Evolutionary conservation across 2,113 vertebrate species (phyloP), one percentile per base, ranked within the genome.

Genomic region (Callorhinus ursinus): DNA sequence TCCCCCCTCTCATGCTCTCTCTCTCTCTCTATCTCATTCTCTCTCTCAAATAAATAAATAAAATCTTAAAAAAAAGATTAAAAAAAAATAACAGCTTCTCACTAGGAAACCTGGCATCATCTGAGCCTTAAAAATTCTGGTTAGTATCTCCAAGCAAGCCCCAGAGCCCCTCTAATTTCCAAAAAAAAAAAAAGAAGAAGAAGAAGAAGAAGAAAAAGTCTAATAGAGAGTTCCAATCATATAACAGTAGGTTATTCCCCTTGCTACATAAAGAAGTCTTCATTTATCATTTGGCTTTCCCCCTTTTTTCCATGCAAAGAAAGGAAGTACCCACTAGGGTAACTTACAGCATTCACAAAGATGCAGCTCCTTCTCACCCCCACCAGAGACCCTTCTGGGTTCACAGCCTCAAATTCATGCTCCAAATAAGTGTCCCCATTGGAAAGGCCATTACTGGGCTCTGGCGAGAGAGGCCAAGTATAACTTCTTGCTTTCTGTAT

Each of bases 401-500:
- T 83, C 76, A 83, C 8, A 81, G 88, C 16, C 33, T 88, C 88
- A 94, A 81, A 69, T n/a, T 46, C 31, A 49, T 13, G 7, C 57
- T 91, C 65, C 83, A 92, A 80, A 63, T n/a, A 86, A 83, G 16
- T 18, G 10, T 9, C 19, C 36, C 31, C 31, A 19, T 33, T 53
- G 33, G 59, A 63, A 81, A 91, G 36, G 57, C 46, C 76, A 5
- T 69, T 80, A 69, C 31, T 95, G 7, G 24, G 33, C 12, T 87
- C 79, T 61, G 4, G 19, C 18, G 55, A 95, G 12, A 71, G 55
- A 83, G 46, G 69, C 53, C 76, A 74, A 76, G 42, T 69, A 55
- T 14, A 93, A 84, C 24, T 81, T 88, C 72, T 92, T 93, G 63
- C 28, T 92, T 57, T 42, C 83, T 93, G 57, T 77, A 55, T 63